phyloP scores from a whole-genome alignment of 2,888 invertebrate species.

The Drosophila paranaensis region DNA sequence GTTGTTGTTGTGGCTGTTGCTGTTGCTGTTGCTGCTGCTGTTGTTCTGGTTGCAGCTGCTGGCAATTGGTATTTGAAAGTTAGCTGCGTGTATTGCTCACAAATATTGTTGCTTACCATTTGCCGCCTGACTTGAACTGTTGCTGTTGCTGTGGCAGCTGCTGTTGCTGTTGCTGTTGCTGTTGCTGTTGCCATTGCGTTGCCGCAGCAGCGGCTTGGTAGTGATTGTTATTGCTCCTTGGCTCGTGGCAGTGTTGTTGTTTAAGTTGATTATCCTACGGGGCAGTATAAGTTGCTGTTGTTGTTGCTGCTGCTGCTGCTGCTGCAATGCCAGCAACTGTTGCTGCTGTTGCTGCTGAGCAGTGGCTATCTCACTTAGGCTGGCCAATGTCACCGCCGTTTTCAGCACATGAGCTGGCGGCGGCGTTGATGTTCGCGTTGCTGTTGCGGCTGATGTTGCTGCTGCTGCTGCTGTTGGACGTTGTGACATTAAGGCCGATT shows the following conservation, averaged over 20 bases:
- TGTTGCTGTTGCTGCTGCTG: background rate
- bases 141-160: slow-evolving; percentile 25
- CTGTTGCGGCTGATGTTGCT: slow-evolving; percentile 49
- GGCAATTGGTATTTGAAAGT: slow-evolving; percentile 42
- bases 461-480: slow-evolving; percentile 66
- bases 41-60: slow-evolving; percentile 35
- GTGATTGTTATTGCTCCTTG: slow-evolving; percentile 51
- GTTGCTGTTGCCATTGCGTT: slow-evolving; percentile 36
- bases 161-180: slow-evolving; percentile 18
- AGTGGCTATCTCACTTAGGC: slow-evolving; percentile 80
- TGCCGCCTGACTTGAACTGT: slow-evolving; percentile 42
- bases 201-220: slow-evolving; percentile 47
- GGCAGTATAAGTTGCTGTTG: slow-evolving; percentile 67
- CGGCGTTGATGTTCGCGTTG: slow-evolving; percentile 51
- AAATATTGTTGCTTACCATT: slow-evolving; percentile 68
- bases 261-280: slow-evolving; percentile 68
- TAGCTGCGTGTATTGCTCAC: slow-evolving; percentile 51
- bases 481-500: slow-evolving; percentile 84
- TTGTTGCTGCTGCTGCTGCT: slow-evolving; percentile 51
- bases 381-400: slow-evolving; percentile 81
- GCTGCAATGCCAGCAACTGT: slow-evolving; percentile 49
- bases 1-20: slow-evolving; percentile 4
- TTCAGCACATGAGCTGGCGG: slow-evolving; percentile 80
- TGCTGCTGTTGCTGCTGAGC: slow-evolving; percentile 75
- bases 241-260: slow-evolving; percentile 54